A percentile compares a stretch with the other conserved stretches of the same genome.
phyloP scores from a whole-genome alignment of 2,113 vertebrate genomes.

The Odobenus rosmarus region DNA sequence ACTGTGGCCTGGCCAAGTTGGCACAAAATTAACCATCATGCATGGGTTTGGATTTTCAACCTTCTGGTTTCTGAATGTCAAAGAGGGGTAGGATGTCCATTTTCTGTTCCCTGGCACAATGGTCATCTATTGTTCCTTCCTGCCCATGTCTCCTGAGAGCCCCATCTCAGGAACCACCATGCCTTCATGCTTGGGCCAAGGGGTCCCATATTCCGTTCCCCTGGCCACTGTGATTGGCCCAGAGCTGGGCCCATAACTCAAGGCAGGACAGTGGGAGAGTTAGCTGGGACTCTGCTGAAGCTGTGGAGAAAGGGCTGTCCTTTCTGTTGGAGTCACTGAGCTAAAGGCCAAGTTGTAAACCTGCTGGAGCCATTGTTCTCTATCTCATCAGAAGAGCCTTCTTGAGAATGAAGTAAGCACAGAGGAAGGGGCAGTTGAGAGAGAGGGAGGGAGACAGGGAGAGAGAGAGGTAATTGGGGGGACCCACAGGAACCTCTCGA shows the following conservation, averaged over 20 bases:
- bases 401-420: neutral
- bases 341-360: rapidly evolving
- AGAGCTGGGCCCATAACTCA: neutral
- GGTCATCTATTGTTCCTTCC: neutral
- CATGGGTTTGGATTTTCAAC: neutral
- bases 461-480: neutral
- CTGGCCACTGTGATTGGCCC: neutral
- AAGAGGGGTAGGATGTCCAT: neutral
- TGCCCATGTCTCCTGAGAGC: neutral
- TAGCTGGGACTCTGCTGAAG: neutral
- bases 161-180: neutral
- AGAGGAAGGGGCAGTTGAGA: neutral
- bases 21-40: neutral
- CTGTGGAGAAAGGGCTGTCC: rapidly evolving
- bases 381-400: neutral
- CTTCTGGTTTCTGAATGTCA: neutral
- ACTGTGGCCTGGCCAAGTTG: neutral
- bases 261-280: neutral
- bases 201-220: neutral
- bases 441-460: neutral
- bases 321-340: neutral
- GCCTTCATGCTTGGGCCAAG: neutral
- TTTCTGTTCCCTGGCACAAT: neutral
- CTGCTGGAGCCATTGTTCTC: rapidly evolving
- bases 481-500: neutral